phyloP scores from a whole-genome alignment of 2,113 vertebrate species.

The Neogale vison region DNA sequence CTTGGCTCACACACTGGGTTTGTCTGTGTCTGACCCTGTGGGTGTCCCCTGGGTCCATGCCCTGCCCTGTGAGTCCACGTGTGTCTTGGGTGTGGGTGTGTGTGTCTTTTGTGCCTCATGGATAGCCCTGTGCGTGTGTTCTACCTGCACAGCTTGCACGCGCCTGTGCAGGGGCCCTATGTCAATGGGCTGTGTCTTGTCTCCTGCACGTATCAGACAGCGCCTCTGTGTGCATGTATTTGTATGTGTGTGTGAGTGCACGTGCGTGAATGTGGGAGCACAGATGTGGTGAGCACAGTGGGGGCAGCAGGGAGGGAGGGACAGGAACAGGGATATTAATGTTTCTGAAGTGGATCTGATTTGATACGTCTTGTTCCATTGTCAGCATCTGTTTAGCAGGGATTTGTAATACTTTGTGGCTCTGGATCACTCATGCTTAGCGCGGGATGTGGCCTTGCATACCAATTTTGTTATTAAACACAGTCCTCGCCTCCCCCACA shows the following conservation, averaged over 20 bases:
- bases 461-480: constrained; percentile 92
- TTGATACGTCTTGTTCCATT: constrained; percentile 93
- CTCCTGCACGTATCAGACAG: background rate
- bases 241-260: constrained; percentile 40
- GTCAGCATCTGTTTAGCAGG: constrained; percentile 90
- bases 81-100: background rate
- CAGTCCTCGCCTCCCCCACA: constrained; percentile 81
- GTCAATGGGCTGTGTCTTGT: background rate
- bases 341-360: constrained; percentile 92
- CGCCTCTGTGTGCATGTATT: background rate
- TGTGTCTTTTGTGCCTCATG: background rate
- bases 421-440: constrained; percentile 93
- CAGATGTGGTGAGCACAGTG: constrained; percentile 65
- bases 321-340: constrained; percentile 88
- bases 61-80: fast-evolving
- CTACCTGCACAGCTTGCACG: background rate
- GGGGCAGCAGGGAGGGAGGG: constrained; percentile 76
- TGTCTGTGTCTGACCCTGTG: background rate
- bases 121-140: background rate
- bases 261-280: constrained; percentile 60
- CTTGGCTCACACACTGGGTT: background rate
- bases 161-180: background rate
- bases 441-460: constrained; percentile 88
- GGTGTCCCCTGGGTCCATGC: background rate
- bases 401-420: constrained; percentile 92